These are phyloP conservation scores for Heloderma charlesbogerti DNA, from an alignment of 2,113 vertebrate genomes.

Conservation along the genomic window DNA sequence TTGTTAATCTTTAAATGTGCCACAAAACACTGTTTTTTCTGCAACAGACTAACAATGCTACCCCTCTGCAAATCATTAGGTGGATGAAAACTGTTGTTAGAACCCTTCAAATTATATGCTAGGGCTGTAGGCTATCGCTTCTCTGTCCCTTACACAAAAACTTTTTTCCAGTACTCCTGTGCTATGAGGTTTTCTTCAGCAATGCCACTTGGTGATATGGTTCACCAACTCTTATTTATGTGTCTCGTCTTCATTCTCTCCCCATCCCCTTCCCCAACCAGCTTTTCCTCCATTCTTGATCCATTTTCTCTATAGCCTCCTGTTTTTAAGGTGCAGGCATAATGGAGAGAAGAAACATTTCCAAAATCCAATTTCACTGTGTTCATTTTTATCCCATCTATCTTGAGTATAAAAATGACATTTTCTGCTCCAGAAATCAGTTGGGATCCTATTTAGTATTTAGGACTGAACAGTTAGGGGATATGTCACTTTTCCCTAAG, in stretches of 20 bases:
- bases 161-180: not conserved
- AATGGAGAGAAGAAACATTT: not conserved
- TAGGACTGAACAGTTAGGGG: not conserved
- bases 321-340: not conserved
- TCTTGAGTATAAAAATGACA: not conserved
- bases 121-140: not conserved
- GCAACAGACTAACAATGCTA: too few relatives aligned
- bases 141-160: not conserved
- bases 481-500: not conserved
- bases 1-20: too few relatives aligned
- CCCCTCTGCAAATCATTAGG: not conserved
- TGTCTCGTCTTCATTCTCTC: not conserved
- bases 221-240: not conserved
- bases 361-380: not conserved
- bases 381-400: slow-evolving; percentile 25
- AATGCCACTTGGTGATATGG: not conserved
- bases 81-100: not conserved
- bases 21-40: too few relatives aligned
- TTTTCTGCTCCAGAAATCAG: not conserved
- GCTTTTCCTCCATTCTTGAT: not conserved
- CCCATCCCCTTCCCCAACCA: too few relatives aligned
- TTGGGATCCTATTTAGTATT: slow-evolving; percentile 9
- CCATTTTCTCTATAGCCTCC: not conserved
- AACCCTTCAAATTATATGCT: not conserved
- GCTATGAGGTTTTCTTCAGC: not conserved